A percentile compares a stretch with the other conserved stretches of the same genome.
These are phyloP conservation scores for Parambassis ranga DNA, from an alignment of 2,797 vertebrate species.

Conservation along the genomic window DNA sequence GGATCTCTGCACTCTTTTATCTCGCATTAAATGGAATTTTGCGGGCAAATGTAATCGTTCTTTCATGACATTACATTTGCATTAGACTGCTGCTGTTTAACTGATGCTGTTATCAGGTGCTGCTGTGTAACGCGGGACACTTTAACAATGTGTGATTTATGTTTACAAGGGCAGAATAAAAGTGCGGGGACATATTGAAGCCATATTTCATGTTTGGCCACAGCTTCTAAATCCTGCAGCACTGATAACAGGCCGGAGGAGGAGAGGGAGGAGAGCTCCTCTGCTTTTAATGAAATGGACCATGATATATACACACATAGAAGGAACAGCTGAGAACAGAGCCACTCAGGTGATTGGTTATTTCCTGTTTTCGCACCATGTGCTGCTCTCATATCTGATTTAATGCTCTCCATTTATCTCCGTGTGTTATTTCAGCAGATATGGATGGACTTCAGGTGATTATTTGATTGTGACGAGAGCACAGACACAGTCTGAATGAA, in stretches of 20 bases:
- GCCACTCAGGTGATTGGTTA: no score
- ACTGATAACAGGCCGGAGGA: background rate
- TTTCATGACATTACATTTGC: conserved; percentile 37
- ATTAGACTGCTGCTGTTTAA: conserved; percentile 27
- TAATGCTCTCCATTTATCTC: no score
- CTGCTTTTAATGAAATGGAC: background rate
- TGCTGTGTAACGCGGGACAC: background rate
- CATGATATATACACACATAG: background rate
- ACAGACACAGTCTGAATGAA: no score
- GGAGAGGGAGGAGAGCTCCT: background rate
- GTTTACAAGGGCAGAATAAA: conserved; percentile 32
- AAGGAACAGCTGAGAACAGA: no score
- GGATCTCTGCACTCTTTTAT: conserved; percentile 16
- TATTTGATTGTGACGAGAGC: no score
- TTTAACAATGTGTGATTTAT: conserved; percentile 53
- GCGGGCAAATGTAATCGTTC: conserved; percentile 2
- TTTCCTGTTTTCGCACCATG: no score
- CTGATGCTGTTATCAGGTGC: background rate
- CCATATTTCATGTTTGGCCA: conserved; percentile 39
- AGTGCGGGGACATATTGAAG: conserved; percentile 15
- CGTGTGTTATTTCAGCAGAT: no score
- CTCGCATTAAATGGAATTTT: conserved; percentile 28
- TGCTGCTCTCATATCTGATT: no score
- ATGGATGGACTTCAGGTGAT: no score
- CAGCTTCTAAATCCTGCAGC: conserved; percentile 21